phyloP scores from a whole-genome alignment of 2,797 vertebrate genomes.

The Glossophaga mutica region DNA sequence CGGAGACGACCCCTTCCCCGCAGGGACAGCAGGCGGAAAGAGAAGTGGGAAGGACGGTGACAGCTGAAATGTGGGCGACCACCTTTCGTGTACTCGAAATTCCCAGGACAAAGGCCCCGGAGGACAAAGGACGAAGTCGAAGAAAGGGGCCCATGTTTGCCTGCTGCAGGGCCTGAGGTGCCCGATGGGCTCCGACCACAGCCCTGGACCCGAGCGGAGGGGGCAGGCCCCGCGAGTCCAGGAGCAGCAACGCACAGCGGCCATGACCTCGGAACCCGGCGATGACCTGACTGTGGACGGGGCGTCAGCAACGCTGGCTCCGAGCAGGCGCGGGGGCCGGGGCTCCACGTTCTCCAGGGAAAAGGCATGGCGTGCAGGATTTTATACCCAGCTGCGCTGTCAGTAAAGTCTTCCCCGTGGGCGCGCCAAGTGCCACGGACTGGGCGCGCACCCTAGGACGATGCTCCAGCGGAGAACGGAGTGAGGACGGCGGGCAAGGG shows the following conservation, averaged over 20 bases:
- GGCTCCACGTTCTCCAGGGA: rapidly evolving
- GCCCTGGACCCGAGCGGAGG: neutral
- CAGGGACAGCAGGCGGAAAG: rapidly evolving
- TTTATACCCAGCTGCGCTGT: neutral
- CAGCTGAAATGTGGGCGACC: rapidly evolving
- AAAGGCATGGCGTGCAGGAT: rapidly evolving
- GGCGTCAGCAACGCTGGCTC: neutral
- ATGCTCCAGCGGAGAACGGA: neutral
- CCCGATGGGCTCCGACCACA: rapidly evolving
- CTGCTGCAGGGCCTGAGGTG: rapidly evolving
- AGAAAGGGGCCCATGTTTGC: rapidly evolving
- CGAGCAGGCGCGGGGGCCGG: rapidly evolving
- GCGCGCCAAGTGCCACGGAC: rapidly evolving
- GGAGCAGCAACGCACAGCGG: rapidly evolving
- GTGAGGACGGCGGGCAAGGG: rapidly evolving
- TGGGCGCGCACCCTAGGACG: rapidly evolving
- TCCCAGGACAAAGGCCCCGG: neutral
- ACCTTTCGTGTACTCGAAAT: rapidly evolving
- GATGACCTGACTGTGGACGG: too few relatives aligned
- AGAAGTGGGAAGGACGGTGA: rapidly evolving
- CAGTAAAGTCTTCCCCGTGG: rapidly evolving
- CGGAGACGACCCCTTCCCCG: rapidly evolving
- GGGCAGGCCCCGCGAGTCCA: neutral
- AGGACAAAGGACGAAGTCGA: neutral
- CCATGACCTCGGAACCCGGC: rapidly evolving